Evolutionary conservation across 2,888 invertebrate genomes (phyloP), one percentile per base, ranked within the genome.

Genomic region (Argynnis bischoffii): DNA sequence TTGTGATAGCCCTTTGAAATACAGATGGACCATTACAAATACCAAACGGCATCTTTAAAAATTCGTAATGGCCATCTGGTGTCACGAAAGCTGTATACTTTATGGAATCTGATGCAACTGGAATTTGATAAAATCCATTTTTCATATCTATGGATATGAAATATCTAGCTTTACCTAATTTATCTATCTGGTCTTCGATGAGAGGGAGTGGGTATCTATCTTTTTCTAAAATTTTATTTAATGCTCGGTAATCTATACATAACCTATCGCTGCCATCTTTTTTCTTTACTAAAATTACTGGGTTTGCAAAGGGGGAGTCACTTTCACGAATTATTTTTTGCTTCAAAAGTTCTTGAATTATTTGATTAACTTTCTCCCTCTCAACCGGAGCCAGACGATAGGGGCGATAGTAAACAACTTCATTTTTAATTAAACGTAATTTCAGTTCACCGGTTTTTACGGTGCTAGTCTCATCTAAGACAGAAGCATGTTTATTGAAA

Each of bases 171-270:
- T 60, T 55, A 1, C 66, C 70, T 60, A 74, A 48, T 35, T 55
- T 66, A 63, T 77, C 76, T 14, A 75, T 69, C 63, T 75, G 71
- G 48, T 77, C 74, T 72, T 72, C 63, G n/a, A 71, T 74, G 2
- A 67, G 31, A 11, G 72, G 71, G 6, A 26, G 26, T 26, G 26
- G 26, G 26, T 4, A 26, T 26, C 26, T 26, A 26, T 71, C 69
- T 61, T 66, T 71, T 63, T 69, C 69, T 13, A 63, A 67, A 11
- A 73, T 68, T 47, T 69, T 68, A 63, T 72, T 70, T 21, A 74
- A 56, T 5, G 69, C 63, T 63, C 74, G 64, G 13, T 67, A 74
- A 61, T 72, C 72, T 1, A 74, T 35, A 56, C 71, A 72, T 54
- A 74, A 41, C 31, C 74, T 48, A 54, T 71, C 67, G 26, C 50